Conservation (phyloP, 2,797 vertebrate species). For the Anableps anableps region DNA sequence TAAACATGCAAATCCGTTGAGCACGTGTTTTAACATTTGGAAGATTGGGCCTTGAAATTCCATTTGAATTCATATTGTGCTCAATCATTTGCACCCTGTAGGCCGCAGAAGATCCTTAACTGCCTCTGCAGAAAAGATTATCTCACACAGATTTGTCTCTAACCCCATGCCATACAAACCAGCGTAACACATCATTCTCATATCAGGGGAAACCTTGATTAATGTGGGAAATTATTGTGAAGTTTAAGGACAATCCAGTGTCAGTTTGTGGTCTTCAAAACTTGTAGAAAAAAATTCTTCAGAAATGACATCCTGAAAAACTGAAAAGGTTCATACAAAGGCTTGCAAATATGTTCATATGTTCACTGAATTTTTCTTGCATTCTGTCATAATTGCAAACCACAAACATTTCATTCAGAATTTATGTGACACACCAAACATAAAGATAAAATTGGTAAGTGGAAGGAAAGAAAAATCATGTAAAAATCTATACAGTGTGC, state of each 20-base stretch:
- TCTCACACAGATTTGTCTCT: neutral
- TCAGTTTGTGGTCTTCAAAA: too few relatives aligned
- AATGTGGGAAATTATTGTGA: neutral
- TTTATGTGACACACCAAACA: too few relatives aligned
- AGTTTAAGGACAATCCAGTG: neutral
- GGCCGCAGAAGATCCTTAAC: slow-evolving; percentile 4
- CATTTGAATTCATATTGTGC: neutral
- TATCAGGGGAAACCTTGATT: neutral
- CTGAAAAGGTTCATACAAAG: too few relatives aligned
- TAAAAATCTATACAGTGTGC: too few relatives aligned
- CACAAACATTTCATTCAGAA: too few relatives aligned
- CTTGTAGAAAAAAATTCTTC: too few relatives aligned
- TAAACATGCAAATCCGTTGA: slow-evolving; percentile 34
- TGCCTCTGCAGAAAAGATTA: neutral
- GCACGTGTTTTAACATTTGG: slow-evolving; percentile 16
- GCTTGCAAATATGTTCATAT: too few relatives aligned
- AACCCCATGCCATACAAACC: neutral
- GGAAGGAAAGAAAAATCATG: too few relatives aligned
- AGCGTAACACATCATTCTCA: neutral
- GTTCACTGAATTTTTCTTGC: too few relatives aligned
- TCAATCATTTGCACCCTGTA: slow-evolving; percentile 34
- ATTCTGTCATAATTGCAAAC: too few relatives aligned
- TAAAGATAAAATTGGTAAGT: too few relatives aligned
- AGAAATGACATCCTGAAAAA: too few relatives aligned
- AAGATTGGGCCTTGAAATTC: slow-evolving; percentile 28